Evolutionary conservation across 2,797 vertebrate genomes (phyloP), one percentile per base, ranked within the genome.

Genomic region (Chelon auratus): DNA sequence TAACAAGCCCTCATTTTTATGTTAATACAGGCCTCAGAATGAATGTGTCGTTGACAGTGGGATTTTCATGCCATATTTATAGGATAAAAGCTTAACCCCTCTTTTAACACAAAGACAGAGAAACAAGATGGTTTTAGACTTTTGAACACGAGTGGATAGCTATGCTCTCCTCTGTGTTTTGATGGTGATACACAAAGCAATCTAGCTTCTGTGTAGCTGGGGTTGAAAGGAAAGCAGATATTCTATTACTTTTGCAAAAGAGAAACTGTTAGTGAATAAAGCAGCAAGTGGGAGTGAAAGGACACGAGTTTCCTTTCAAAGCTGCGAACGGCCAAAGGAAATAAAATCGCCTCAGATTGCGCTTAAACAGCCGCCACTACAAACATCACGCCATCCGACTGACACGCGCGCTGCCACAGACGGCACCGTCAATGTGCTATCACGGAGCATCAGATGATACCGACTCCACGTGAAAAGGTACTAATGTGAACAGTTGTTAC

Each of bases 1-100:
- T 94, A 95, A 95, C 93, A 94, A 94, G 93, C 91, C 88, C 89
- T 88, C 87, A 89, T 94, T 94, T 93, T 94, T 91, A 95, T 94
- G 93, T 91, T 92, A 95, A 95, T 94, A 90, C 62, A 13, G 72
- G 88, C 79, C 85, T 88, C 75, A 85, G 88, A 89, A 88, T 92
- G 89, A 92, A 93, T 85, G 90, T 74, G 73, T 90, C 91, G 85
- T 90, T 92, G 93, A 93, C 93, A 93, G 85, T 90, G 89, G 89
- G 86, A 91, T 92, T 93, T 89, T 91, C 85, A 80, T 84, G 90
- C 88, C 87, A 82, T 93, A 94, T 94, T 94, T 93, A 92, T 93
- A 87, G 92, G 90, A 95, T 93, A 93, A 94, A 93, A 92, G 91
- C 92, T 94, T 94, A 94, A 95, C 93, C 91, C 82, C 89, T 92